Evolutionary conservation across 2,113 vertebrate genomes (phyloP).

Genomic region (Laterallus jamaicensis): DNA sequence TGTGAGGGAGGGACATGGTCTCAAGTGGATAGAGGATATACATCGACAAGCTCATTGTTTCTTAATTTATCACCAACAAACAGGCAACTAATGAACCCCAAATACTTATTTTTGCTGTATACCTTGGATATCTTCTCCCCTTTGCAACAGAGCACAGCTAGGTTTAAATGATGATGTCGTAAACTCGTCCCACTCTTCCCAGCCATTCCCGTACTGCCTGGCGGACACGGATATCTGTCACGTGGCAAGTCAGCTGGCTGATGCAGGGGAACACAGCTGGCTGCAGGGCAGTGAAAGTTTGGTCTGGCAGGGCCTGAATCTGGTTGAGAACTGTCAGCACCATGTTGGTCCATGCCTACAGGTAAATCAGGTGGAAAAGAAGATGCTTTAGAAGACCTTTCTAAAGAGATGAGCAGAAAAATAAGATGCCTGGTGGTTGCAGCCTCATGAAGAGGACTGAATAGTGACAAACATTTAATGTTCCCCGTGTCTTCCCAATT

Average conservation of each 20-base stretch:
- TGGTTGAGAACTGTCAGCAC: constrained; percentile 94
- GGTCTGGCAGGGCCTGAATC: constrained; percentile 89
- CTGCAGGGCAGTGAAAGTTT: constrained; percentile 90
- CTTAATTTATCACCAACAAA: constrained; percentile 31
- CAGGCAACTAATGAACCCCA: neutral
- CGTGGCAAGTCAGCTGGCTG: constrained; percentile 95
- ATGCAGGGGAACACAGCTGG: constrained; percentile 93
- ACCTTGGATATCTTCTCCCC: neutral
- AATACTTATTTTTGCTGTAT: neutral
- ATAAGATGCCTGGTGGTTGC: neutral
- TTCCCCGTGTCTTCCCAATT: neutral
- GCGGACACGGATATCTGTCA: constrained; percentile 89
- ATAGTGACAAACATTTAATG: neutral
- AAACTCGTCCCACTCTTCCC: constrained; percentile 90
- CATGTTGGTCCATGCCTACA: constrained; percentile 98
- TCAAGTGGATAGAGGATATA: constrained; percentile 9
- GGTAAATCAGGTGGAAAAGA: neutral
- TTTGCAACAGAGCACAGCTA: neutral
- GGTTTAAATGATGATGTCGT: constrained; percentile 86
- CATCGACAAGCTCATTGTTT: neutral
- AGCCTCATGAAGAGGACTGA: neutral
- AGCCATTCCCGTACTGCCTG: constrained; percentile 96
- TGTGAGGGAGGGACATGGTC: neutral
- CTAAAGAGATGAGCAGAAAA: neutral
- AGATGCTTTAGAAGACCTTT: neutral